These are phyloP conservation scores for Hybos culiciformis DNA, from an alignment of 2,888 invertebrate genomes.

Conservation along the genomic window DNA sequence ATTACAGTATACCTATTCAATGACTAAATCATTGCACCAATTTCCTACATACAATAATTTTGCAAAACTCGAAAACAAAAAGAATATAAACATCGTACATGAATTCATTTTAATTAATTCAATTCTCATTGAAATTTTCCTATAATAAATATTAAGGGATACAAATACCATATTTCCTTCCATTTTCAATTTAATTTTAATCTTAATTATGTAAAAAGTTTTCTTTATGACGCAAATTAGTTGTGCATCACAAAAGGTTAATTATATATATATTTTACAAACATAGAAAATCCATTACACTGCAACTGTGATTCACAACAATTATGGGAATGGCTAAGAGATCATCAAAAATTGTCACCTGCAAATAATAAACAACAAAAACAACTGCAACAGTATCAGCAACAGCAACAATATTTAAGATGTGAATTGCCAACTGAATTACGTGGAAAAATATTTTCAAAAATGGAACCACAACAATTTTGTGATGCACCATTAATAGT, in stretches of 20 bases:
- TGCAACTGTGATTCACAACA: constrained; percentile 85
- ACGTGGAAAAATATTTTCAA: constrained; percentile 59
- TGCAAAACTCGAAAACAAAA: no score
- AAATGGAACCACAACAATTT: constrained; percentile 62
- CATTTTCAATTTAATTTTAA: not conserved
- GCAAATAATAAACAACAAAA: no score
- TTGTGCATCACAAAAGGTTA: not conserved
- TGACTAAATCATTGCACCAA: no score
- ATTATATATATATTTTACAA: not conserved
- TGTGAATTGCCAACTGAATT: constrained; percentile 77
- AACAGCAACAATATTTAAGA: constrained; percentile 46
- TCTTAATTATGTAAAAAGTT: not conserved
- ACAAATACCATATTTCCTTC: not conserved
- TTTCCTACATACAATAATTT: no score
- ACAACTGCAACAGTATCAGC: no score
- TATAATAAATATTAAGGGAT: no score
- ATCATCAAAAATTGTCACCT: constrained; percentile 56
- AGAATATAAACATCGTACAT: no score
- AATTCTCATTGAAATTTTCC: no score
- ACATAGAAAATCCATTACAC: constrained; percentile 70
- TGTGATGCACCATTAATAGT: constrained; percentile 73
- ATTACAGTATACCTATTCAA: no score
- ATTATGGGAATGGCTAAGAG: constrained; percentile 83
- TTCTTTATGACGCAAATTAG: not conserved
- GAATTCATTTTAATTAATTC: no score